Evolutionary conservation across 1,140 invertebrate genomes (phyloP), one percentile per base, ranked within the genome.

Genomic region (Solenopsis invicta): DNA sequence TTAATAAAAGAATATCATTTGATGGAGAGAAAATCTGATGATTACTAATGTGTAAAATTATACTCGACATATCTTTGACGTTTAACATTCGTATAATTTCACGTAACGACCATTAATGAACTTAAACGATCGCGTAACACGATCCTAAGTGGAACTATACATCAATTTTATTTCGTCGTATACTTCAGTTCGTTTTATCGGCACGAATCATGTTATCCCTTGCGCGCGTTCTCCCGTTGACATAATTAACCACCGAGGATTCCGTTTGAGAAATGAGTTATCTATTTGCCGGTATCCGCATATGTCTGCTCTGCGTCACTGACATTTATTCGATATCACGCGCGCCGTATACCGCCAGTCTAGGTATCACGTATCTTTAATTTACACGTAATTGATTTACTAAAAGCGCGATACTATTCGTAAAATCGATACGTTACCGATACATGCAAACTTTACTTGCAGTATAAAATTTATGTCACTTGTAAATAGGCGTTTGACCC

Each of bases 161-260:
- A 37, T 84, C 54, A 61, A 84, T 84, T 81, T 81, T 81, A 75
- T 84, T 50, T 74, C 41, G 24, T 75, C 54, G 29, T 84, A 61
- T 71, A 56, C 48, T 74, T 48, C 24, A 50, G 37, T 74, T 61
- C 41, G 29, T 74, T 84, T 84, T 74, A 84, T 84, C 69, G 71
- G 21, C 16, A 48, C 29, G 56, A 74, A 61, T 50, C 56, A 10
- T 50, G 69, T 84, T 62, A 75, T 74, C 54, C 18, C 59, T 61
- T 29, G 37, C 67, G 62, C 62, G 45, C 62, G 41, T 67, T 80
- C 76, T 24, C 29, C 34, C 45, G 54, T 18, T 45, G 29, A 48
- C 56, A 50, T 84, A 84, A 82, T 74, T 82, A 74, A 72, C 69
- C 37, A 61, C 21, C 69, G 41, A 34, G n/a, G 69, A 84, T 84